phyloP scores from a whole-genome alignment of 23 tunicate genomes.

The Ciona savignyi region DNA sequence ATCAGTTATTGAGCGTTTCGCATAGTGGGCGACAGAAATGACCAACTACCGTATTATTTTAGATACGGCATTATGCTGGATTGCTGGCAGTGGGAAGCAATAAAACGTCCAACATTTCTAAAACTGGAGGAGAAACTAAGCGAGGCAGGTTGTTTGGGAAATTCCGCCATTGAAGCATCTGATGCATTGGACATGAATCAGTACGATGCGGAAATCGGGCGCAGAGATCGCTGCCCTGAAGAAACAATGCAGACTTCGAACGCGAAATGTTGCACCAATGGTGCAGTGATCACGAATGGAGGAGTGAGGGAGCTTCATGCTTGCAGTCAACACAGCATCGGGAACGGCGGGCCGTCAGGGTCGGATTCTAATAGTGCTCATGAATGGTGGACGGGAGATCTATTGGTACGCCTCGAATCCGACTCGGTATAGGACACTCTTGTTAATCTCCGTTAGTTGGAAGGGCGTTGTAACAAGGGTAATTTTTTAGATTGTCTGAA shows the following conservation, averaged over 20 bases:
- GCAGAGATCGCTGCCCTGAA: conserved; percentile 5
- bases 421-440: not conserved
- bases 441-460: not conserved
- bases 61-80: conserved; percentile 65
- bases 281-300: not conserved
- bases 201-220: conserved; percentile 29
- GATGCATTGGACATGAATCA: conserved; percentile 14
- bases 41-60: too few species aligned
- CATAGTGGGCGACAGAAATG: too few species aligned
- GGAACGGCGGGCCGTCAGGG: not conserved
- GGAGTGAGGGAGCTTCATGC: not conserved
- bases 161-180: conserved; percentile 6
- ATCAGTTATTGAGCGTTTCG: too few species aligned
- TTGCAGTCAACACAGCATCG: not conserved
- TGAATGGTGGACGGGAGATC: conserved; percentile 7
- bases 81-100: conserved; percentile 86
- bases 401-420: conserved; percentile 1
- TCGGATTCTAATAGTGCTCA: not conserved
- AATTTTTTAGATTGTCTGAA: too few species aligned
- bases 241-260: not conserved
- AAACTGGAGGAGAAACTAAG: conserved; percentile 31
- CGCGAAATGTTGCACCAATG: not conserved
- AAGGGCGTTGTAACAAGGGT: not conserved
- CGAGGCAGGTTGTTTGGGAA: not conserved
- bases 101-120: conserved; percentile 65